These are phyloP conservation scores for Porphyrio hochstetteri DNA, from an alignment of 2,113 vertebrate species.

Conservation along the genomic window DNA sequence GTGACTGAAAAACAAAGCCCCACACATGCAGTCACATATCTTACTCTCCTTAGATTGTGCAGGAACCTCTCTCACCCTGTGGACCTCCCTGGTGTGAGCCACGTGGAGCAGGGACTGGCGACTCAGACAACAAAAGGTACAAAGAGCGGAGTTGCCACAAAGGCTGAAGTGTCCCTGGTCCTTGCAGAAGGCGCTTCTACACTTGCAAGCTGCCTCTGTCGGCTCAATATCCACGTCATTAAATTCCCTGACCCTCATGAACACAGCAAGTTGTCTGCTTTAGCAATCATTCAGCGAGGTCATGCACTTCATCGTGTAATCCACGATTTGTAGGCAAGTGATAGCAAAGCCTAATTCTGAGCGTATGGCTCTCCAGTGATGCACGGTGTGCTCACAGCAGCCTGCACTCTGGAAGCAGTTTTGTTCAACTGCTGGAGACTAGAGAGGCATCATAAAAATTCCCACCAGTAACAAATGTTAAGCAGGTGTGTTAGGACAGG, in stretches of 20 bases:
- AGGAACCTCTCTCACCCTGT: neutral
- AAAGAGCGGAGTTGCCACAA: neutral
- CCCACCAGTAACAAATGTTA: neutral
- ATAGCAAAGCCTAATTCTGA: neutral
- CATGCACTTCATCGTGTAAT: accelerated
- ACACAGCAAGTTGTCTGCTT: accelerated
- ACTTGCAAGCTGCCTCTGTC: neutral
- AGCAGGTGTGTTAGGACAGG: neutral
- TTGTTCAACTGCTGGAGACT: neutral
- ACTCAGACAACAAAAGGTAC: neutral
- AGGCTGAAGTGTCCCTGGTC: neutral
- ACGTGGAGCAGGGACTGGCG: accelerated
- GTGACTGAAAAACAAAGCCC: neutral
- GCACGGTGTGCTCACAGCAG: neutral
- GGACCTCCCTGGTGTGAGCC: neutral
- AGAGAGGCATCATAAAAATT: neutral
- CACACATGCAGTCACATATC: neutral
- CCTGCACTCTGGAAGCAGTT: neutral
- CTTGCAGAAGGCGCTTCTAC: neutral
- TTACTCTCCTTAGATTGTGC: neutral
- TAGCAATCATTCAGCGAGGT: neutral
- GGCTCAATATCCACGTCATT: neutral
- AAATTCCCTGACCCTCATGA: accelerated
- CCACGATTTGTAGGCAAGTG: accelerated
- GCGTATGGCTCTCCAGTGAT: accelerated